Percentiles rank a stretch among this genome's conserved stretches.
Evolutionary conservation across 2,797 vertebrate genomes (phyloP).

Genomic region (Nyctalus aviator): DNA sequence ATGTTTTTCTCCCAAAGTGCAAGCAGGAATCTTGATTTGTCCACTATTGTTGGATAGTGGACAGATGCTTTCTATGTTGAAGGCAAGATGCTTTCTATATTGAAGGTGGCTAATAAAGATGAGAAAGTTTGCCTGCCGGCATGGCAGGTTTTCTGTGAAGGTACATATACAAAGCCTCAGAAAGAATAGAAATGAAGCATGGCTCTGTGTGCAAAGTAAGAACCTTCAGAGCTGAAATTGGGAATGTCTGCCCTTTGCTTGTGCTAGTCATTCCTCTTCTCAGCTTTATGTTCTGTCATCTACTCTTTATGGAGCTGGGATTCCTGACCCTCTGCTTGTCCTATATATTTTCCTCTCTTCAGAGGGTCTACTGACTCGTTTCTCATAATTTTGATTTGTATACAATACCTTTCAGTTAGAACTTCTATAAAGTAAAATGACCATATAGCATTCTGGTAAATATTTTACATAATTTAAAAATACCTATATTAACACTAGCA

Average conservation of each 20-base stretch:
- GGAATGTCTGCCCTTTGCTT: not conserved
- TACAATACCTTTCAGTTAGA: not conserved
- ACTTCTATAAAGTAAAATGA: not conserved
- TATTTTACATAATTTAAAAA: constrained; percentile 22
- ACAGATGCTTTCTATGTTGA: not conserved
- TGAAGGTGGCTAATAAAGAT: not conserved
- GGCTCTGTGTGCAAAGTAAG: not conserved
- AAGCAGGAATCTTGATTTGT: not conserved
- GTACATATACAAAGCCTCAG: not conserved
- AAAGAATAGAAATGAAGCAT: not conserved
- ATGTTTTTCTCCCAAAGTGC: not conserved
- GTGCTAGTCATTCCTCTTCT: not conserved
- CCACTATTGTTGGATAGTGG: not conserved
- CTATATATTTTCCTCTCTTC: not conserved
- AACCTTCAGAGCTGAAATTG: not conserved
- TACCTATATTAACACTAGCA: not conserved
- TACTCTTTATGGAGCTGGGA: not conserved
- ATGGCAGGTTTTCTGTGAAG: not conserved
- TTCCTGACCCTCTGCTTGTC: not conserved
- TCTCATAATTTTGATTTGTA: constrained; percentile 17
- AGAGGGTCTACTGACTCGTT: constrained; percentile 50
- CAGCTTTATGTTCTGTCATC: not conserved
- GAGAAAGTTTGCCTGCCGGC: not conserved
- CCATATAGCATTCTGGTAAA: not conserved
- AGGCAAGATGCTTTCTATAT: not conserved